phyloP scores from a whole-genome alignment of 2,888 invertebrate genomes.

The Nephrocerus scutellatus region DNA sequence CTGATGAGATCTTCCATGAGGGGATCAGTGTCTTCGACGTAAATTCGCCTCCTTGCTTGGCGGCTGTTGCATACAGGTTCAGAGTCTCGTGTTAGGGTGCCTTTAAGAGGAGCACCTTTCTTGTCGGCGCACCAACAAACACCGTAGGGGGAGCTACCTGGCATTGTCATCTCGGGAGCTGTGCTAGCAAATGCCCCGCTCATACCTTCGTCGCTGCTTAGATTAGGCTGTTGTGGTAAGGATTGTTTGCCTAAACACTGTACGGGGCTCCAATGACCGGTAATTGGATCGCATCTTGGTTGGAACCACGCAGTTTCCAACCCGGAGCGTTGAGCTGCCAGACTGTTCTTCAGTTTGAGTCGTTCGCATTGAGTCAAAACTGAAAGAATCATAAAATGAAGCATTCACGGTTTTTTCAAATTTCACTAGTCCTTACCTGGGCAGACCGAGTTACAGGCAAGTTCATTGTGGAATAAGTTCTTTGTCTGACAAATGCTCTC shows the following conservation, averaged over 20 bases:
- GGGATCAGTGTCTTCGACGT: slow-evolving; percentile 47
- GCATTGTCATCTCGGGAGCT: slow-evolving; percentile 8
- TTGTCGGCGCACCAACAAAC: slow-evolving; percentile 85
- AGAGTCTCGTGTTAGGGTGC: slow-evolving; percentile 67
- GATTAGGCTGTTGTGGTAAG: slow-evolving; percentile 28
- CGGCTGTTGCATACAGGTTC: slow-evolving; percentile 74
- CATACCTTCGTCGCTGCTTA: slow-evolving; percentile 6
- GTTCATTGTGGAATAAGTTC: slow-evolving; percentile 75
- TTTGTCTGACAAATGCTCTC: slow-evolving; percentile 73
- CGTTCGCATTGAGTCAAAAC: slow-evolving; percentile 77
- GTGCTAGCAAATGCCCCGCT: slow-evolving; percentile 28
- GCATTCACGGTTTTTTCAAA: background rate
- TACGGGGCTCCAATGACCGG: slow-evolving; percentile 72
- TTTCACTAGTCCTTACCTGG: slow-evolving; percentile 52
- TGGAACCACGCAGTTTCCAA: slow-evolving; percentile 54
- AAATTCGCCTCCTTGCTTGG: slow-evolving; percentile 60
- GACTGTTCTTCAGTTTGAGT: slow-evolving; percentile 68
- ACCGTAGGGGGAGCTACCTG: slow-evolving; percentile 49
- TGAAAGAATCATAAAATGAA: slow-evolving; percentile 25
- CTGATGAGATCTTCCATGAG: slow-evolving; percentile 64
- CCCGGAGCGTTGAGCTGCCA: slow-evolving; percentile 60
- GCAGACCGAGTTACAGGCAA: slow-evolving; percentile 72
- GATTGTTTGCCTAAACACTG: slow-evolving; percentile 63
- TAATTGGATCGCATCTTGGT: slow-evolving; percentile 65
- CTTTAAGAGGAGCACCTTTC: slow-evolving; percentile 73